Conservation (phyloP, 2,888 invertebrate species). For the Trachelus tabidus region DNA sequence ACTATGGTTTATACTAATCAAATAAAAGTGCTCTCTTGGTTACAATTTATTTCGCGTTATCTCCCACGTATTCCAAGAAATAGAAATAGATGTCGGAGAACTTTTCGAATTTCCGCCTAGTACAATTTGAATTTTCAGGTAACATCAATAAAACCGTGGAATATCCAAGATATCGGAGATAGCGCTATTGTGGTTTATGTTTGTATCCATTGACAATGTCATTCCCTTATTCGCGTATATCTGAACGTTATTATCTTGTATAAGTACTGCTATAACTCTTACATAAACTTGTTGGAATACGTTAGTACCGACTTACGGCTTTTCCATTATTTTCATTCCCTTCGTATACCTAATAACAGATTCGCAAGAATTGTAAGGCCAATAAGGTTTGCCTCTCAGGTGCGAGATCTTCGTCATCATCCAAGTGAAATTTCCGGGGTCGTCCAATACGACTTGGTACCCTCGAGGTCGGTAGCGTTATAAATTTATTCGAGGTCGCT, state of each 20-base stretch:
- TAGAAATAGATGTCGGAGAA: background rate
- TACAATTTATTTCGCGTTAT: background rate
- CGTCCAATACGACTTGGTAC: constrained; percentile 7
- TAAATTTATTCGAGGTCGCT: constrained; percentile 57
- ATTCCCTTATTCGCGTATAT: background rate
- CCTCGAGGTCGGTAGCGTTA: background rate
- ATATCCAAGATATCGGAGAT: background rate
- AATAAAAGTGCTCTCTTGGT: background rate
- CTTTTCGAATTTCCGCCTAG: too few relatives aligned
- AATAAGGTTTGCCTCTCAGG: constrained; percentile 19
- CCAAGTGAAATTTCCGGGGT: constrained; percentile 26
- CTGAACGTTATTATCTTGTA: background rate
- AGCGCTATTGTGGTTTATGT: background rate
- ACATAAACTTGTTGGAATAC: background rate
- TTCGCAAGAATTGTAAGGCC: background rate
- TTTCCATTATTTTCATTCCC: background rate
- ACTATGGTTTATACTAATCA: background rate
- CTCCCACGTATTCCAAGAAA: background rate
- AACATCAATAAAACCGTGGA: background rate
- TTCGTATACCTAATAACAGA: background rate
- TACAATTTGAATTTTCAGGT: background rate
- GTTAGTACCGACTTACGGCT: background rate
- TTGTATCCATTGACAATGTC: background rate
- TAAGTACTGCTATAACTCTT: background rate
- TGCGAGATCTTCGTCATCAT: constrained; percentile 37